Evolutionary conservation across 2,888 invertebrate genomes (phyloP).

Genomic region (Amaurobius ferox): DNA sequence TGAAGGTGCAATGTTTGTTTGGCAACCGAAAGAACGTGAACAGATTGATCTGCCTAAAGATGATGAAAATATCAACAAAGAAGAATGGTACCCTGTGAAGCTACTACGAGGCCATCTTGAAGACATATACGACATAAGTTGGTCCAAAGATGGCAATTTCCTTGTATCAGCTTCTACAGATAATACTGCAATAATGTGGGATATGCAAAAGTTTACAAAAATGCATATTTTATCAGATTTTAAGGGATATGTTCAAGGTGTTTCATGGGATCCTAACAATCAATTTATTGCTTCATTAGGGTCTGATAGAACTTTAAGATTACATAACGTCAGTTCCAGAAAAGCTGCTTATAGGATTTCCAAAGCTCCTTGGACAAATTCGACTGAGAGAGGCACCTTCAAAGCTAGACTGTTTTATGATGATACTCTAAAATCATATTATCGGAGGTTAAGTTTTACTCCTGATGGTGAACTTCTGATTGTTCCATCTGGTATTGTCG

Average conservation of each 20-base stretch:
- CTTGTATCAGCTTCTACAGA: constrained; percentile 95
- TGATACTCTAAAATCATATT: constrained; percentile 95
- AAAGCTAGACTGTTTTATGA: constrained; percentile 86
- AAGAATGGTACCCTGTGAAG: constrained; percentile 87
- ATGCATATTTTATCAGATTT: constrained; percentile 85
- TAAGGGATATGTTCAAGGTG: constrained; percentile 97
- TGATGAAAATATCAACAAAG: constrained; percentile 86
- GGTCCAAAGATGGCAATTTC: constrained; percentile 88
- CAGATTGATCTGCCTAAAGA: constrained; percentile 29
- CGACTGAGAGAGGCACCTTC: constrained; percentile 38
- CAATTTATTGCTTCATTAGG: constrained; percentile 90
- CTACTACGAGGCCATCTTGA: constrained; percentile 89
- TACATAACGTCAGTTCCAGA: constrained; percentile 77
- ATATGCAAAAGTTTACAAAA: constrained; percentile 86
- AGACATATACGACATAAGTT: constrained; percentile 94
- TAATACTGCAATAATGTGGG: constrained; percentile 95
- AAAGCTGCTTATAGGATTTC: constrained; percentile 73
- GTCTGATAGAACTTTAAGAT: constrained; percentile 83
- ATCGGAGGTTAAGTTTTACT: constrained; percentile 90
- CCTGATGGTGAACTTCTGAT: constrained; percentile 93
- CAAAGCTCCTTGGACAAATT: constrained; percentile 62
- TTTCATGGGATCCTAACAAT: constrained; percentile 93
- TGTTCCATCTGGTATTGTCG: constrained; percentile 91
- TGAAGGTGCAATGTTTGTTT: constrained; percentile 79
- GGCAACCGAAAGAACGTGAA: constrained; percentile 45